Base-by-base conservation (phyloP, 2,888 invertebrate genomes). In the Embidobia sp. region DNA sequence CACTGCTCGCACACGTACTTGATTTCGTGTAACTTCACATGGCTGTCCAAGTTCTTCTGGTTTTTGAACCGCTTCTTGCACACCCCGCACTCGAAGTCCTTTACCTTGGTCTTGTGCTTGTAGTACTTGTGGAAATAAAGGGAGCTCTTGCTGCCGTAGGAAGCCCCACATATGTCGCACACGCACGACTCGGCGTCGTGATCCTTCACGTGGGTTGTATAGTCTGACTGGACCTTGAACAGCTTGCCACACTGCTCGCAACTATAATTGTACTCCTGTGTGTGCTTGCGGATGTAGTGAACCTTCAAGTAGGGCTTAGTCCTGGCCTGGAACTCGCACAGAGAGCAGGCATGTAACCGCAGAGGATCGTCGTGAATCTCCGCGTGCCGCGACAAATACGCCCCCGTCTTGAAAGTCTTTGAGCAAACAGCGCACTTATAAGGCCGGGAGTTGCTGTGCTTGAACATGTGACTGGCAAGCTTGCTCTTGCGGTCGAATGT, bases 211-310 rank as follows among this genome's bases (percentile, higher is more conserved):
- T 92, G 88, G 85, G 91, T 80, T 89, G 87, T 77, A 88, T 81
- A 92, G 89, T 92, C 92, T 0, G 90, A 90, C 0, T 91, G 80
- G 0, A 92, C 91, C 1, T 92, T 91, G 82, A 91, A 92, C 6
- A 90, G 86, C 81, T 92, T 92, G 0, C 90, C 91, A 79, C 92
- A 92, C 37, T 86, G 90, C 11, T 89, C 89, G 80, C 92, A 92
- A 0, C 91, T 91, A 76, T 92, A 93, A 44, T 91, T 90, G 82
- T 86, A 88, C n/a, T 86, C 85, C 8, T 84, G 82, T 0, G 88
- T 88, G 78, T 88, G 87, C 16, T 83, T 85, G 33, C 87, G 79
- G 29, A 87, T 87, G 35, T 87, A 85, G 66, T 87, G 87, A 22
- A 86, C 82, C 66, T 88, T 88, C 3, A 88, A 70, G 29, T 88